phyloP scores from a whole-genome alignment of 2,888 invertebrate genomes.

The Chymomyza fuscimana region DNA sequence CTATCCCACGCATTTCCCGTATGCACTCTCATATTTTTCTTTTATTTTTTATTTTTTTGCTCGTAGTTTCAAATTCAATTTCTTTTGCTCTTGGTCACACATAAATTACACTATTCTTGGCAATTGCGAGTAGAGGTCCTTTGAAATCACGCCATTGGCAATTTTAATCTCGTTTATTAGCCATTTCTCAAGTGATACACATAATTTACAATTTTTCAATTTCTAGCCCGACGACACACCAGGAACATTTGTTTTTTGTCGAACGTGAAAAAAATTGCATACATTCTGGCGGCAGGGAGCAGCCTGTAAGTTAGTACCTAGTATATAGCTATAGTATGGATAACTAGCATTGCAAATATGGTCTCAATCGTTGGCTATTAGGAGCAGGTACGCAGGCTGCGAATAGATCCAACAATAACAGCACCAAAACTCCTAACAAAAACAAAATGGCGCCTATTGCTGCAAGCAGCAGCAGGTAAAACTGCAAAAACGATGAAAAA shows the following conservation, averaged over 20 bases:
- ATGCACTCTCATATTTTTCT: background rate
- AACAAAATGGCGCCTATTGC: constrained; percentile 40
- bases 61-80: background rate
- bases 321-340: background rate
- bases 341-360: constrained; percentile 47
- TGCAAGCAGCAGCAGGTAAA: constrained; percentile 19
- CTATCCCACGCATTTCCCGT: too few relatives aligned
- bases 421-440: constrained; percentile 25
- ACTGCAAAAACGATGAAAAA: constrained; percentile 11
- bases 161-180: constrained; percentile 74
- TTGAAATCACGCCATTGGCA: constrained; percentile 55
- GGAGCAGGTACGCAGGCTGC: constrained; percentile 31
- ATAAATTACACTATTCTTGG: constrained; percentile 9
- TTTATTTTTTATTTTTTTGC: background rate
- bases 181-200: constrained; percentile 71
- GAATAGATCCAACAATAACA: constrained; percentile 32
- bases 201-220: constrained; percentile 72
- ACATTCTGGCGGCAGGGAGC: background rate
- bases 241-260: constrained; percentile 50
- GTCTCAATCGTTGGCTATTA: constrained; percentile 64
- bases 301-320: background rate
- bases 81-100: background rate
- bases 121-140: constrained; percentile 8
- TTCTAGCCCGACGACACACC: constrained; percentile 45
- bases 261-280: constrained; percentile 61